Percentiles rank a stretch among this genome's conserved stretches.
Evolutionary conservation across 2,888 invertebrate species (phyloP).

Genomic region (Malachius bipustulatus): DNA sequence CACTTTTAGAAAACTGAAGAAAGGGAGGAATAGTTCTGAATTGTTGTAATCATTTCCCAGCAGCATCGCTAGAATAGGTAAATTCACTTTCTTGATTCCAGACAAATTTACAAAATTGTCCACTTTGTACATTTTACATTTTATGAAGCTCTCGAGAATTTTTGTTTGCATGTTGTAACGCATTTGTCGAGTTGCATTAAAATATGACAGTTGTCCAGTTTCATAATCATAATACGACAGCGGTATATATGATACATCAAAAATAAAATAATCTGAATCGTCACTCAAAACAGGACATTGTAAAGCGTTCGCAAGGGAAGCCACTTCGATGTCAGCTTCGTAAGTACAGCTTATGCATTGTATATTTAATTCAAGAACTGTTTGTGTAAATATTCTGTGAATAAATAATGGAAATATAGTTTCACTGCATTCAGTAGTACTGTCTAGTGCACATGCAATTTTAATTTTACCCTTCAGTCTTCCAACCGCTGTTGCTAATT

Average conservation of each 20-base stretch:
- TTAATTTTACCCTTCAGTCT: slow-evolving; percentile 24
- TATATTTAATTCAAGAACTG: slow-evolving; percentile 52
- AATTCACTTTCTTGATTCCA: slow-evolving; percentile 49
- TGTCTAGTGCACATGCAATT: slow-evolving; percentile 39
- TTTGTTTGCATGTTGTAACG: slow-evolving; percentile 16
- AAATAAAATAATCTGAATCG: slow-evolving; percentile 91
- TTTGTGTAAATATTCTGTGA: slow-evolving; percentile 61
- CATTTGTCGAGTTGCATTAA: slow-evolving; percentile 40
- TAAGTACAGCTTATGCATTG: slow-evolving; percentile 63
- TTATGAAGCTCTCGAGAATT: slow-evolving; percentile 36
- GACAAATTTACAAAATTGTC: slow-evolving; percentile 55
- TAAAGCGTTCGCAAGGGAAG: slow-evolving; percentile 63
- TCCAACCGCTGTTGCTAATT: slow-evolving; percentile 22
- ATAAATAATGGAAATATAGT: slow-evolving; percentile 65
- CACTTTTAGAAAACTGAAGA: slow-evolving; percentile 53
- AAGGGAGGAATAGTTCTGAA: slow-evolving; percentile 51
- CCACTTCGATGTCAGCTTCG: slow-evolving; percentile 85
- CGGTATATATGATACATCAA: slow-evolving; percentile 72
- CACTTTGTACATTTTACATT: slow-evolving; percentile 62
- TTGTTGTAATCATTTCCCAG: slow-evolving; percentile 85
- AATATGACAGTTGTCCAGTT: too few species aligned
- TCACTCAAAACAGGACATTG: slow-evolving; percentile 81
- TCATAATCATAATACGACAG: too few species aligned
- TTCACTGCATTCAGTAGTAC: slow-evolving; percentile 38
- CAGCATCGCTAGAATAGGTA: slow-evolving; percentile 72